Base-by-base conservation (phyloP, 2,113 vertebrate species). In the Mesocricetus auratus region DNA sequence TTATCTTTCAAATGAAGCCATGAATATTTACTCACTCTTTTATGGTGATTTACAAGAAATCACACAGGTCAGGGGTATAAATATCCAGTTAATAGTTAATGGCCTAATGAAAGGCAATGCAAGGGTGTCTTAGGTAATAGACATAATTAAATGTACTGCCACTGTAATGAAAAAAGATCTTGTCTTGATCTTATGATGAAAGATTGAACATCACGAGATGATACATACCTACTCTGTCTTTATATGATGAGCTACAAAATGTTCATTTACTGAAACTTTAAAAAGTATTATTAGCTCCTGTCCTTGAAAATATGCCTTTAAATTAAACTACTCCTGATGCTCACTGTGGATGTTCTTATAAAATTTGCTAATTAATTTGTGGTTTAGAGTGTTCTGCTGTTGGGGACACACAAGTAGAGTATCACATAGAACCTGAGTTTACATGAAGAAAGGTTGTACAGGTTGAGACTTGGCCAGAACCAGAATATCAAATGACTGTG, bases 231-330 rank as follows among this genome's bases (percentile, higher is more conserved):
- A 86, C 66, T 74, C 19, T 95, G n/a, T 10, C 81, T 75, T 89
- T 86, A 86, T 26, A 13, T 64, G 71, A 85, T 29, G 6, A 96
- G 68, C 29, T 86, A 22, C 22, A 64, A 86, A 71, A 58, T 92
- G 91, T 36, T n/a, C 3, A 77, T n/a, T 62, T 10, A 29, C 17
- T 92, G 24, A 90, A 81, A 56, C 6, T 42, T 78, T 33, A 10
- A 17, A 69, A 50, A 78, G 58, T 39, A 75, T 0, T 62, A 24
- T 69, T 64, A 68, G 56, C 62, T 86, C 39, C 19, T 95, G 79
- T 82, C 50, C 94, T 96, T 94, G 42, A 89, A 81, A 77, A 95
- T 73, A 75, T 19, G 50, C 2, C 19, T 24, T 82, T 86, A 66
- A 93, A 39, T 89, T 89, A 45, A 66, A 36, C 50, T 68, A 47